Evolutionary conservation across 2,888 invertebrate genomes (phyloP), one percentile per base, ranked within the genome.

Genomic region (Sphecodes monilicornis): DNA sequence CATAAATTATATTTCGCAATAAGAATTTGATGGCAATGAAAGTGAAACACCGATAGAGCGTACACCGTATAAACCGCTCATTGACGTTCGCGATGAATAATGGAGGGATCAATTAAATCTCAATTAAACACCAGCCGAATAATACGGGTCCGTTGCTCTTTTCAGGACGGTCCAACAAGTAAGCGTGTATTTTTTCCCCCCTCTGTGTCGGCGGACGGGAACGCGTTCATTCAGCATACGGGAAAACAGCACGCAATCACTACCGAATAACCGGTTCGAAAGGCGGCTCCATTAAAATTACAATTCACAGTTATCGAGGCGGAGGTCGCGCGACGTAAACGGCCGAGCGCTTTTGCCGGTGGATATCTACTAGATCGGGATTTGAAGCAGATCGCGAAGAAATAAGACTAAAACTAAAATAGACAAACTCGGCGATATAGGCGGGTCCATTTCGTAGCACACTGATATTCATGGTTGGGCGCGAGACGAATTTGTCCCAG

Each of bases 61-160:
- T 87, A 87, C 82, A 89, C 87, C 85, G 84, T 82, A 82, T 85
- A 84, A 90, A 88, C 88, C 91, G 86, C 91, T 90, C 91, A 92
- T 91, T 92, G 92, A 91, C 93, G 92, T 91, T 91, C 91, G 89
- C 84, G 89, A 92, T 92, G 91, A 92, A 92, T 92, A 92, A 92
- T 92, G 93, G 92, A 91, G 91, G 90, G 89, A 89, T 90, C 91
- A 92, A 92, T 92, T 92, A 92, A 92, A 92, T 92, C 92, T 90
- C 92, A 90, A 92, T 92, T 91, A 91, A 91, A 90, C 91, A 90
- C 88, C 84, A 87, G 60, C 88, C 92, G 89, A 90, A 92, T 91
- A 91, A 92, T 91, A 88, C 88, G 86, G 60, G 90, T 87, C 90
- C 89, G 90, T 86, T 85, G 86, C 85, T 86, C 87, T 88, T 87